Evolutionary conservation across 2,888 invertebrate genomes (phyloP), one percentile per base, ranked within the genome.

Genomic region (Andrena trimmerana): DNA sequence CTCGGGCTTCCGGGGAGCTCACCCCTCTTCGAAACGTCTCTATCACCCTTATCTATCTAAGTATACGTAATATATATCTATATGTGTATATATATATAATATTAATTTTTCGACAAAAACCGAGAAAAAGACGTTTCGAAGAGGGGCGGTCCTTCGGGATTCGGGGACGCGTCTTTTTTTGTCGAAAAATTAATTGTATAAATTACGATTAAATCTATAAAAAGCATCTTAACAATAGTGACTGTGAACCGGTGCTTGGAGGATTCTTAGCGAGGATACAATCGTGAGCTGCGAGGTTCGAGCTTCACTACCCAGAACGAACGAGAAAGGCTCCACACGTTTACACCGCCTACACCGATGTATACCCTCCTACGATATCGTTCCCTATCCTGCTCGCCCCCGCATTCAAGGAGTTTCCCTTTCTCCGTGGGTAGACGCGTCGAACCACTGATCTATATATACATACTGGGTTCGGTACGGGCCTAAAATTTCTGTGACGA

Each of bases 161-260:
- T 42, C 42, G 16, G 42, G 16, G 42, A 42, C 16, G 42, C 42
- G 42, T 42, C 42, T 42, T 31, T 31, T 4, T 42, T 16, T 42
- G 42, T 42, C 42, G 42, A 42, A 42, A 42, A 42, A 42, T 42
- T 42, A 42, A 42, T 42, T 78, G 50, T 72, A 72, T 84, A 78
- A 77, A 75, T 73, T 83, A 63, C 48, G 54, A 82, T 83, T 83
- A 83, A 81, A 81, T 83, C 77, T 87, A 88, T 87, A 88, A 87
- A 90, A 90, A 87, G 87, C 87, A 74, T 90, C 87, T 90, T 90
- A 89, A 90, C 86, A 88, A 86, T 89, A 90, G 89, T 90, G 90
- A 90, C 90, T 90, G 88, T 87, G 87, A 89, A 90, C 89, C 88
- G 88, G 86, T 90, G 85, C 85, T 81, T 81, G 84, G 67, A 78